Percentiles rank a stretch among this genome's conserved stretches.
Conservation (phyloP, 2,797 vertebrate species). For the Salarias fasciatus region DNA sequence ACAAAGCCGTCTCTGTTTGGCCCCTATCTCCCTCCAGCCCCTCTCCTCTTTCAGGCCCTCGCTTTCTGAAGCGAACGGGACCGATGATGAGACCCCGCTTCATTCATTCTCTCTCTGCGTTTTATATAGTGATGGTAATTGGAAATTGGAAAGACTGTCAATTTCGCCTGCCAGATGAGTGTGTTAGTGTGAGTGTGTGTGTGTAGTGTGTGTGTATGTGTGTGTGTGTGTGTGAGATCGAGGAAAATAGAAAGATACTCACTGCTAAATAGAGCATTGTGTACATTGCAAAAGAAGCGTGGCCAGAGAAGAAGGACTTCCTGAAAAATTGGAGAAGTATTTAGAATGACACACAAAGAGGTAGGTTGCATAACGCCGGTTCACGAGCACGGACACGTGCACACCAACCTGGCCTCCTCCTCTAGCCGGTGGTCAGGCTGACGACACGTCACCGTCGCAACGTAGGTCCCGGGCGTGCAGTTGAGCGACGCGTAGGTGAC, state of each 20-base stretch:
- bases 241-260: constrained; percentile 55
- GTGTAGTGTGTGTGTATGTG: not conserved
- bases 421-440: constrained; percentile 42
- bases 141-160: constrained; percentile 32
- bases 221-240: not conserved
- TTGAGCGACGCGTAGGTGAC: constrained; percentile 68
- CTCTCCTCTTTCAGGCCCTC: constrained; percentile 39
- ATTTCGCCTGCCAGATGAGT: constrained; percentile 22
- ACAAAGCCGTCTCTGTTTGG: constrained; percentile 76
- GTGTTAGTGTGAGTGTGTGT: not conserved
- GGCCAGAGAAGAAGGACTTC: constrained; percentile 83
- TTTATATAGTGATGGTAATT: constrained; percentile 43
- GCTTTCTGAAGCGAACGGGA: constrained; percentile 48
- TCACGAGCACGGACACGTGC: constrained; percentile 10
- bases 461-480: constrained; percentile 70
- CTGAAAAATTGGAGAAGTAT: constrained; percentile 60
- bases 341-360: constrained; percentile 25
- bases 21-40: constrained; percentile 53
- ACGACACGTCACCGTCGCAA: constrained; percentile 68
- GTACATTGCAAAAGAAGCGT: constrained; percentile 81
- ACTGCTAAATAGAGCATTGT: constrained; percentile 80
- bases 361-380: not conserved
- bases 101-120: constrained; percentile 29
- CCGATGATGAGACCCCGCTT: constrained; percentile 41
- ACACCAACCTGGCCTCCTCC: constrained; percentile 76